Evolutionary conservation across 2,888 invertebrate genomes (phyloP), one percentile per base, ranked within the genome.

Genomic region (Cosmorhoe ocellata): DNA sequence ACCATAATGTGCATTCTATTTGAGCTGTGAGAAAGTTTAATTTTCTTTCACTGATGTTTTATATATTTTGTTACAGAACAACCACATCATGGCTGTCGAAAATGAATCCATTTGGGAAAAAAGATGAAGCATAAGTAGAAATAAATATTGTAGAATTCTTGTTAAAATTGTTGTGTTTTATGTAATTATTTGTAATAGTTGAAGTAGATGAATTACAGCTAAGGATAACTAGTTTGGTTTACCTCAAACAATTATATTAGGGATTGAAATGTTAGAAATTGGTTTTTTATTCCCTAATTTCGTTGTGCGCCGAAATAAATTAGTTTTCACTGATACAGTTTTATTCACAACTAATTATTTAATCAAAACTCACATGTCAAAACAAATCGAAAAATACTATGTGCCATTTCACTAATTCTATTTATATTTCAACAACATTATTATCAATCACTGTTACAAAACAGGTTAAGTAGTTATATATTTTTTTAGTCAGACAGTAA

Each of bases 71-170:
- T 79, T 80, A 37, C 79, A 89, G 88, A 50, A 69, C 70, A 48
- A 86, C 88, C 28, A 84, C 89, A 55, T 86, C 94, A 14, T 96
- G 95, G 96, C 81, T 95, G 41, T 92, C 93, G 9, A 95, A 93
- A 84, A 92, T 96, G 59, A 96, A 96, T 88, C 95, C 95, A 32
- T 96, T 95, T 81, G 92, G 92, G 42, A 94, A 93, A 71, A 94
- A 94, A 76, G 91, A 91, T 54, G 92, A 92, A 85, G 92, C 92
- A 58, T 92, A 47, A 30, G 14, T 44, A 89, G 71, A 49, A 58
- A 59, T 3, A 56, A 53, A 37, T 44, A 50, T 28, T 58, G 50
- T 63, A 63, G 33, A 49, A 56, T 52, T 50, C 51, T 64, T 60
- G 63, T 64, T 68, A 59, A 74, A 76, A 75, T 76, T 84, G 72